Evolutionary conservation across 2,113 vertebrate genomes (phyloP), one percentile per base, ranked within the genome.

Genomic region (Irena cyanogastra): DNA sequence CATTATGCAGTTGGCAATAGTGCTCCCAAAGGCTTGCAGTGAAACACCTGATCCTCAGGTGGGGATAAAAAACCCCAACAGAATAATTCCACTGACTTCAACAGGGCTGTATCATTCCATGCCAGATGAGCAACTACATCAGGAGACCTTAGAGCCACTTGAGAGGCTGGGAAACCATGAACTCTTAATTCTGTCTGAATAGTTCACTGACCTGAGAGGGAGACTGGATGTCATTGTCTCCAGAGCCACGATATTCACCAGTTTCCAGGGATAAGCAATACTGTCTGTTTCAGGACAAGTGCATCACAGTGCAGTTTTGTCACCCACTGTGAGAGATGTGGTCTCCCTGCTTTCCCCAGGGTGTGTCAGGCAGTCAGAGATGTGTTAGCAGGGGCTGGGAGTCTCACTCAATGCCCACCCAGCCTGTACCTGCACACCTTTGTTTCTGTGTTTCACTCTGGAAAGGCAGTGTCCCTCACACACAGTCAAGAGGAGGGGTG

Each of bases 381-480:
- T 11, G 7, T 2, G 7, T 10, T 12, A 22, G 6, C 28, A 10
- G 19, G 2, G 3, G 8, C 22, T 18, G 16, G 37, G 8, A 42
- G 27, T 28, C 44, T 16, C 3, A 19, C 4, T 11, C 31, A 9
- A 4, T 52, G 26, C 7, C 13, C 24, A 13, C 12, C 4, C 16
- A 11, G 10, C 12, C 8, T 47, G 2, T 9, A n/a, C 0, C 0
- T 26, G 19, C 13, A 13, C 41, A 24, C 1, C 10, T 3, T 22
- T 27, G 6, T 33, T 68, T 39, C 59, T 44, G 2, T 21, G 16
- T 27, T 65, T 60, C 42, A 23, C 10, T 61, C 41, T 53, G n/a
- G 22, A 50, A 53, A 71, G 11, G 10, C 5, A 35, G 12, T 24
- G 11, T 7, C 69, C 16, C 15, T 60, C 24, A 31, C 23, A 28